Evolutionary conservation across 2,797 vertebrate species (phyloP), one percentile per base, ranked within the genome.

Genomic region (Dipus sagitta): DNA sequence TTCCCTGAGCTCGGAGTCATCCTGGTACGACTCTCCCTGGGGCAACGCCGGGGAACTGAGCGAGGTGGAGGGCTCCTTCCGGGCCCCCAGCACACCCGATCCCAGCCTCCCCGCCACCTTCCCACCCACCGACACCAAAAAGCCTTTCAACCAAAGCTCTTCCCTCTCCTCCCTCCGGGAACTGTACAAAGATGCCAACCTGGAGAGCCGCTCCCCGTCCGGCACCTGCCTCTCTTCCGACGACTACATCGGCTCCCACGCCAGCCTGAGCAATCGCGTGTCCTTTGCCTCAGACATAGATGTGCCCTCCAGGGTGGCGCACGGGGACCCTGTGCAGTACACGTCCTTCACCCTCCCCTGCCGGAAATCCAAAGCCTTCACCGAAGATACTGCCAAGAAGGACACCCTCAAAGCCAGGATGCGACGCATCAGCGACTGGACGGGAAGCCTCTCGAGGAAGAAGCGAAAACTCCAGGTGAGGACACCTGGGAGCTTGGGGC

Each of bases 1-100:
- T 97, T 99, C 99, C 0, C 97, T 99, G 81, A 99, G 99, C 97
- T 99, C 99, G 0, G 99, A 99, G 87, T 99, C 99, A 7, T 99
- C 99, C 3, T 99, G 99, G 99, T 99, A 99, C 64, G 99, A 99
- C 97, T 99, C 98, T n/a, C 99, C 99, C 0, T 99, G 99, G 99
- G 99, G 99, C 82, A 98, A 98, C 6, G 93, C 93, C 71, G 96
- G 98, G 17, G 99, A 99, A 92, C 97, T 98, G 42, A 98, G 98
- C 42, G 99, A 99, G 78, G 93, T 98, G 76, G 99, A 99, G 77
- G 98, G 98, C 34, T 96, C 98, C 0, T 98, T 98, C 94, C 96
- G 98, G 42, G 97, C 97, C 13, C 97, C 98, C 62, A 97, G 98
- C 92, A 97, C 96, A n/a, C 97, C 97, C 0, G 98, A 98, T 95